Base-by-base conservation (phyloP, 2,113 vertebrate genomes). In the Chionodraco myersi region DNA sequence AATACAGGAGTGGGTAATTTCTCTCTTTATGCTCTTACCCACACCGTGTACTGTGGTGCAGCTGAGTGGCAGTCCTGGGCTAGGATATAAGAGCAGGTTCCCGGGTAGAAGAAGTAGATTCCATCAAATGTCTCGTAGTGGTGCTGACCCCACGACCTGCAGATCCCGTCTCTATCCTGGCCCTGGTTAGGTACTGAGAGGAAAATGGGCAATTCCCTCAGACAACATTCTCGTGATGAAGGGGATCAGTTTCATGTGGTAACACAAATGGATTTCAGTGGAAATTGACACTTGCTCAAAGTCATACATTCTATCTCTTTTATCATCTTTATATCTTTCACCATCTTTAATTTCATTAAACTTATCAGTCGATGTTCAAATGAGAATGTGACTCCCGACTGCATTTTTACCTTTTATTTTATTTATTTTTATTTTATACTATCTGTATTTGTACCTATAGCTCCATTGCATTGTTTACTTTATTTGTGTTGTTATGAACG, bases 121-220 rank as follows among this genome's bases (percentile, higher is more conserved):
- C 98, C 98, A 93, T 99, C 98, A 92, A 99, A 99, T 5, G 97
- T 98, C 95, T 99, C 98, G 92, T 96, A 99, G 90, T 99, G 92
- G 93, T 99, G 95, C 60, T 99, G 98, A 89, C 98, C 98, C 98
- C 98, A 99, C 0, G 96, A 97, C 92, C 96, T 97, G 92, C 98
- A 99, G 88, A 99, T 99, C 12, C 97, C 97, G 67, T 98, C 97
- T 95, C 97, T 95, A 73, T 97, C 96, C 91, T 95, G 96, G 70
- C 97, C n/a, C 86, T 93, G 93, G 90, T 99, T 99, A 83, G 96
- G 96, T 86, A 99, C 98, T 99, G 88, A 86, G 80, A 89, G 79
- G 26, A 83, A 91, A 64, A 80, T 4, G 5, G 15, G 4, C 36
- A 74, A 26, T 41, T 69, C 6, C 68, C 4, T 83, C 21, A 68